Conservation (phyloP, 2,113 vertebrate species). For the Cariama cristata region DNA sequence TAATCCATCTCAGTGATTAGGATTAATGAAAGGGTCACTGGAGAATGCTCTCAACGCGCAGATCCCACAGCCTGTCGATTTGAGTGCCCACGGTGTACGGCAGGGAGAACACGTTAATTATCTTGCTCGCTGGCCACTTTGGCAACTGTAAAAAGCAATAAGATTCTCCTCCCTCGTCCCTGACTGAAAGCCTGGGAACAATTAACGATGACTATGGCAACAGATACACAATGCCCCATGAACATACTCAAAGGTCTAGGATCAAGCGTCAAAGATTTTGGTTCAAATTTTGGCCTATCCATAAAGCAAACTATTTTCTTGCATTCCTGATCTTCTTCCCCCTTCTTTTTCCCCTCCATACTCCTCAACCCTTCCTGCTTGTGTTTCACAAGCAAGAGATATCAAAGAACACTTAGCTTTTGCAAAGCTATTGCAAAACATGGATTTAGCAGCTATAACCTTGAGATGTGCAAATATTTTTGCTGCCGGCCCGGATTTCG, state of each 20-base stretch:
- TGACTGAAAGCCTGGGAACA: not conserved
- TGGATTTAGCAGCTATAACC: not conserved
- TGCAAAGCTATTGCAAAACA: rapidly evolving
- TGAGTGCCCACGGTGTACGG: rapidly evolving
- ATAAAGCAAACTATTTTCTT: not conserved
- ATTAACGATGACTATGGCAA: not conserved
- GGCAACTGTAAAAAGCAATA: not conserved
- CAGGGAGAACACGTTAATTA: rapidly evolving
- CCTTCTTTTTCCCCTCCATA: not conserved
- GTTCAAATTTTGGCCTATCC: not conserved
- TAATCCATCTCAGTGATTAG: not conserved
- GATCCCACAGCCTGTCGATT: not conserved
- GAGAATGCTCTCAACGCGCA: rapidly evolving
- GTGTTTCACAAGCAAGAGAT: not conserved
- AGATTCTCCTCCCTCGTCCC: not conserved
- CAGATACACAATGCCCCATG: rapidly evolving
- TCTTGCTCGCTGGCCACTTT: not conserved
- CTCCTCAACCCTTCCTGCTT: not conserved
- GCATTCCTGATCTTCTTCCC: not conserved
- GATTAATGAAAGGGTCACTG: not conserved
- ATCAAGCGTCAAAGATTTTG: not conserved
- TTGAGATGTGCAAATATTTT: not conserved
- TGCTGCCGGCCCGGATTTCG: not conserved
- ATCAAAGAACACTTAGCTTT: not conserved
- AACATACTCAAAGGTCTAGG: not conserved